These are phyloP conservation scores for Theonella swinhoei DNA, from an alignment of 37 sponge, comb jelly and placozoan genomes.

Conservation along the genomic window DNA sequence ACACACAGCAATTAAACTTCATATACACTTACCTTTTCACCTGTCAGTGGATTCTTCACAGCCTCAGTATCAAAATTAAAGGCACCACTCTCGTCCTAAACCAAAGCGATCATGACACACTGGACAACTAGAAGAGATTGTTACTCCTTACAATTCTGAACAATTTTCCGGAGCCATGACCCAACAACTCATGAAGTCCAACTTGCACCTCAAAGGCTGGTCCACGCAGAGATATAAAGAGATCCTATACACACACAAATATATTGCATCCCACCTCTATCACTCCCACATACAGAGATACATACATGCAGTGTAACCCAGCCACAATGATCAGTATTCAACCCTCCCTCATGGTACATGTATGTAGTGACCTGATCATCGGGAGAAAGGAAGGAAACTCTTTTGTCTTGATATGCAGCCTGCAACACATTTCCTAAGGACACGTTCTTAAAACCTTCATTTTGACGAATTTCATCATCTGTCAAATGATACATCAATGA, in stretches of 20 bases:
- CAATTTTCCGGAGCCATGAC: slow-evolving; percentile 90
- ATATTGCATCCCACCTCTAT: not conserved
- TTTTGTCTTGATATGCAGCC: slow-evolving; percentile 68
- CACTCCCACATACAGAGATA: slow-evolving; percentile 18
- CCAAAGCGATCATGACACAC: not conserved
- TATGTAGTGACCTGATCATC: slow-evolving; percentile 60
- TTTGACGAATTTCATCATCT: slow-evolving; percentile 93
- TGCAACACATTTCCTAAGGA: slow-evolving; percentile 91
- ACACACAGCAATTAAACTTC: no score
- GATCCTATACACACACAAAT: slow-evolving; percentile 48
- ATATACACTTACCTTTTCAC: slow-evolving; percentile 67
- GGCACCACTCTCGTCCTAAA: slow-evolving; percentile 69
- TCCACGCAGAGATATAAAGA: slow-evolving; percentile 50
- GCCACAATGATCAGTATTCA: not conserved
- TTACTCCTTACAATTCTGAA: slow-evolving; percentile 29
- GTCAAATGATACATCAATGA: slow-evolving; percentile 5
- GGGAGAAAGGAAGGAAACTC: slow-evolving; percentile 64
- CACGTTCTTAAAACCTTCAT: slow-evolving; percentile 95
- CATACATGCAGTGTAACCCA: slow-evolving; percentile 1
- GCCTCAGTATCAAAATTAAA: slow-evolving; percentile 82
- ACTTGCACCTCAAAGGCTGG: slow-evolving; percentile 94
- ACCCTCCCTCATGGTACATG: no score
- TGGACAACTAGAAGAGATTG: not conserved
- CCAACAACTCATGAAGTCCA: slow-evolving; percentile 89
- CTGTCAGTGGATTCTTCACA: slow-evolving; percentile 72